A percentile compares a stretch with the other conserved stretches of the same genome.
Conservation (phyloP, 2,797 vertebrate species). For the Peromyscus melanophrys region DNA sequence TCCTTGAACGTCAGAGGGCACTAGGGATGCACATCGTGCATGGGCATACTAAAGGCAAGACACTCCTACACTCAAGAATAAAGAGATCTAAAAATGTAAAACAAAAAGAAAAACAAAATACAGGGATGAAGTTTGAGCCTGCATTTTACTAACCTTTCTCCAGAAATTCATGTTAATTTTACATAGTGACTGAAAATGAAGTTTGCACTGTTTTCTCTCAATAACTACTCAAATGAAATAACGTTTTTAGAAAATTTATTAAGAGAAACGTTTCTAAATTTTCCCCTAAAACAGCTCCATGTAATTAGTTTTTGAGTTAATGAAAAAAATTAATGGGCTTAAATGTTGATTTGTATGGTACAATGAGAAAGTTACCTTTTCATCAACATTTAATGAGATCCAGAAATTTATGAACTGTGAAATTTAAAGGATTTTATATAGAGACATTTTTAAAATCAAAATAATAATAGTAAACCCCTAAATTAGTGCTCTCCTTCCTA, state of each 20-base stretch:
- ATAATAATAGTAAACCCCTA: not conserved
- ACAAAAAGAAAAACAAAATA: not conserved
- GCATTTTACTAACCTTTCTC: conserved; percentile 4
- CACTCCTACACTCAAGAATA: not conserved
- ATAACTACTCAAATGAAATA: conserved; percentile 30
- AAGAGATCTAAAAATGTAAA: not conserved
- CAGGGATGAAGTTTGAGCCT: not conserved
- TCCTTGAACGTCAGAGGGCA: not conserved
- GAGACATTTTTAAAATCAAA: conserved; percentile 30
- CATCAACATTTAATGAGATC: not conserved
- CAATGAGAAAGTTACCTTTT: not conserved
- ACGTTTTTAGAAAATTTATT: not conserved
- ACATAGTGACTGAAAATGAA: not conserved
- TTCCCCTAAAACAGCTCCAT: conserved; percentile 25
- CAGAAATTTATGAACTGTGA: conserved; percentile 54
- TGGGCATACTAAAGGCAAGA: not conserved
- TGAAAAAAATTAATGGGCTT: not conserved
- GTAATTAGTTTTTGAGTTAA: conserved; percentile 44
- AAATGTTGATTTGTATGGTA: conserved; percentile 22
- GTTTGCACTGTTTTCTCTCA: not conserved
- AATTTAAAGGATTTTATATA: not conserved
- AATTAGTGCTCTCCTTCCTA: not conserved
- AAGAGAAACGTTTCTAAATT: not conserved
- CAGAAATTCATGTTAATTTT: conserved; percentile 40
- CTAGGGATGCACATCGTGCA: not conserved